Conservation (phyloP, 2,797 vertebrate genomes). For the Sebastes cheni region DNA sequence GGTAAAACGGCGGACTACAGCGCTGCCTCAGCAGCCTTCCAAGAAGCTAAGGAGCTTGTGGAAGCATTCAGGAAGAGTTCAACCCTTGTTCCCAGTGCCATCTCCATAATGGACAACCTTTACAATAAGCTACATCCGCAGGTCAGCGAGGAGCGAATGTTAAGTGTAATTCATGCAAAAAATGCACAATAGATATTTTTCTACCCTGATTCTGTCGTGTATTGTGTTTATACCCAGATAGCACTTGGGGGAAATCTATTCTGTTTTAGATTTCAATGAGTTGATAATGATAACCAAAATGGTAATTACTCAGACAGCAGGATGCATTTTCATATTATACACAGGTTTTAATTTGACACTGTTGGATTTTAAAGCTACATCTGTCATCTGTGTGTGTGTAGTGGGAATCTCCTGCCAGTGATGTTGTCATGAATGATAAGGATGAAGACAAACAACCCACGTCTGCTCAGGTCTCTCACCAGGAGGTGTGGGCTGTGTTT, state of each 20-base stretch:
- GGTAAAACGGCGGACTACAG: slow-evolving; percentile 42
- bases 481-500: slow-evolving; percentile 90
- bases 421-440: slow-evolving; percentile 71
- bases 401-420: slow-evolving; percentile 50
- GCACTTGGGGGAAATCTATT: not conserved
- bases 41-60: slow-evolving; percentile 69
- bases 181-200: not conserved
- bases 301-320: not conserved
- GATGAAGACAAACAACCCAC: slow-evolving; percentile 51
- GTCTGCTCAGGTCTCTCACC: slow-evolving; percentile 67
- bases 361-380: not conserved
- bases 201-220: not conserved
- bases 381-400: not conserved
- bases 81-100: slow-evolving; percentile 41
- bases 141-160: slow-evolving; percentile 44
- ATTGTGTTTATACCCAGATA: not conserved
- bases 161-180: no score
- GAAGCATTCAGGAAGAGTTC: slow-evolving; percentile 65
- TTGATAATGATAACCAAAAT: not conserved
- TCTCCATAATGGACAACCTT: slow-evolving; percentile 64
- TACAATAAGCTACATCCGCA: slow-evolving; percentile 48
- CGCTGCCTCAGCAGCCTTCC: slow-evolving; percentile 37
- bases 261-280: not conserved
- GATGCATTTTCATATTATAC: not conserved
- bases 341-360: not conserved